A percentile compares a stretch with the other conserved stretches of the same genome.
These are phyloP conservation scores for Toxonevra muliebris DNA, from an alignment of 2,888 invertebrate species.

Conservation along the genomic window DNA sequence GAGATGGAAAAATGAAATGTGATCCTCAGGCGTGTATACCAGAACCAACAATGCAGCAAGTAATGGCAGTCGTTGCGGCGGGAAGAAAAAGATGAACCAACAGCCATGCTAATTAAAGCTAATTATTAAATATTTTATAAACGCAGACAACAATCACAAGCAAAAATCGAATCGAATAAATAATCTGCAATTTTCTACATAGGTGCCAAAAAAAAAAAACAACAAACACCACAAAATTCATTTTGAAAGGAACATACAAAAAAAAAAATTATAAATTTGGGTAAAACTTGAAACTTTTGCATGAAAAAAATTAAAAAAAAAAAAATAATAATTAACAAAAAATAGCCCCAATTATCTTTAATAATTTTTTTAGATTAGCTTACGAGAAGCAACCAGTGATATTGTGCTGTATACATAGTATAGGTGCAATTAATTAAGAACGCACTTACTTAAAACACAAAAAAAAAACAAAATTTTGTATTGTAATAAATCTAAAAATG, in stretches of 20 bases:
- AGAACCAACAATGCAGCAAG: constrained; percentile 88
- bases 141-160: constrained; percentile 30
- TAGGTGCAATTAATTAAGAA: constrained; percentile 65
- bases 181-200: constrained; percentile 10
- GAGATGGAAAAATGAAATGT: constrained; percentile 93
- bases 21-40: constrained; percentile 91
- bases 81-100: constrained; percentile 73
- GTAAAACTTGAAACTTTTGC: no score
- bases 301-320: constrained; percentile 29
- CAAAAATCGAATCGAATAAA: constrained; percentile 18
- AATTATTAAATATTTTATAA: constrained; percentile 46
- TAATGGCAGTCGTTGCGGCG: constrained; percentile 84
- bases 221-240: not conserved
- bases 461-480: constrained; percentile 6
- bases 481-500: constrained; percentile 14
- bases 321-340: constrained; percentile 45
- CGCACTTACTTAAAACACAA: constrained; percentile 53
- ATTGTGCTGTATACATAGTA: constrained; percentile 66
- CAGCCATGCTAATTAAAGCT: constrained; percentile 59
- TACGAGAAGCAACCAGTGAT: constrained; percentile 66
- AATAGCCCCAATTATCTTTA: constrained; percentile 41
- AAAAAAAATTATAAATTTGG: no score
- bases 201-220: constrained; percentile 8
- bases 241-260: no score
- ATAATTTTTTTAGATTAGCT: constrained; percentile 52